Conservation (phyloP, 2,888 invertebrate species). For the Rhamnusium bicolor region DNA sequence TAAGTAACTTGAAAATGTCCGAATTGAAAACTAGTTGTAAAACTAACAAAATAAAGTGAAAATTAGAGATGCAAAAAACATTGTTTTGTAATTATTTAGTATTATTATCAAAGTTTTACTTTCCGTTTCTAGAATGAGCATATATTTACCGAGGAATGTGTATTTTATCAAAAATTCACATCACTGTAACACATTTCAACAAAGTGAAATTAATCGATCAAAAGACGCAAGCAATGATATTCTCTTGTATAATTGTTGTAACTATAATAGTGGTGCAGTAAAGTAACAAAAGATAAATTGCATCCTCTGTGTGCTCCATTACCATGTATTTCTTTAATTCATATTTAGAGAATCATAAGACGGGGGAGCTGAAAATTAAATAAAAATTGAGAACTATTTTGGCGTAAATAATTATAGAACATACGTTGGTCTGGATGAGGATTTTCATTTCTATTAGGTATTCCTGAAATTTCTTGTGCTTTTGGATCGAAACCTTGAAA, state of each 20-base stretch:
- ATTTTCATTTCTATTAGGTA: slow-evolving; percentile 7
- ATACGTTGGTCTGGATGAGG: slow-evolving; percentile 43
- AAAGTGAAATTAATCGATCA: not conserved
- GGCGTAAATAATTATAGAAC: slow-evolving; percentile 26
- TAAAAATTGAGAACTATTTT: slow-evolving; percentile 8
- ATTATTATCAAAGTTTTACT: too few species aligned
- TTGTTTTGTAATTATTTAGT: too few species aligned
- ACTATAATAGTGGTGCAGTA: too few species aligned
- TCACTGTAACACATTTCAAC: too few species aligned
- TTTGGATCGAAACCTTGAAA: slow-evolving; percentile 29
- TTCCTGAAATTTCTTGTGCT: slow-evolving; percentile 30
- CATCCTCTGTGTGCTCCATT: not conserved
- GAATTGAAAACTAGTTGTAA: too few species aligned
- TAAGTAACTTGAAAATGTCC: too few species aligned
- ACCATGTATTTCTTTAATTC: not conserved
- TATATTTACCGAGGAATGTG: too few species aligned
- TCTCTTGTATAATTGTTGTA: too few species aligned
- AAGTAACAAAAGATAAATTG: not conserved
- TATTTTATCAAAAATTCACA: too few species aligned
- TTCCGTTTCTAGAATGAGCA: too few species aligned
- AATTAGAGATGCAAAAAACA: too few species aligned
- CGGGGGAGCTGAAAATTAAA: slow-evolving; percentile 54
- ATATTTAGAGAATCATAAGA: slow-evolving; percentile 49
- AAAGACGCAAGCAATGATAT: not conserved
- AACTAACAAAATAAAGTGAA: too few species aligned